A percentile compares a stretch with the other conserved stretches of the same genome.
Evolutionary conservation across 35 echinoderm and acorn worm genomes (phyloP).

Genomic region (Hemicentrotus pulcherrimus): DNA sequence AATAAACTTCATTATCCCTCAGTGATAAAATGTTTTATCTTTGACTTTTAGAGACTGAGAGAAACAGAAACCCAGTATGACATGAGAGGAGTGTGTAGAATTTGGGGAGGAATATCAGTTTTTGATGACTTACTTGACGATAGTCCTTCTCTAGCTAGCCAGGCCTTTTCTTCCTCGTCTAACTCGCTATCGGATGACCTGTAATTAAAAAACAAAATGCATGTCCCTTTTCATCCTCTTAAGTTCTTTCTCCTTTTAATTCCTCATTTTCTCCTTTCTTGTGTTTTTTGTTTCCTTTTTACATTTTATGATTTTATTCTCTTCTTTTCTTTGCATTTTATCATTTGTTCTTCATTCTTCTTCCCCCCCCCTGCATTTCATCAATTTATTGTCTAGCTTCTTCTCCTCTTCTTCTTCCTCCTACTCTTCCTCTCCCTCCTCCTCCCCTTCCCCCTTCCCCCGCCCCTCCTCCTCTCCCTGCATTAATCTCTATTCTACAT

Average conservation of each 20-base stretch:
- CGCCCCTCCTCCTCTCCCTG: background rate
- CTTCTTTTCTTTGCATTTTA: background rate
- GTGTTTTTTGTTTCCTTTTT: no score
- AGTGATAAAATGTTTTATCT: background rate
- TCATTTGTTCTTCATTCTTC: background rate
- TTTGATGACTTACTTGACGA: constrained; percentile 30
- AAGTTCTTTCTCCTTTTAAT: background rate
- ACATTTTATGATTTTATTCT: background rate
- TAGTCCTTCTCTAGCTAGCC: background rate
- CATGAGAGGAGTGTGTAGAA: background rate
- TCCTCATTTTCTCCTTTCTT: no score
- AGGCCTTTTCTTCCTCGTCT: constrained; percentile 25
- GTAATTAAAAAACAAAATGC: background rate
- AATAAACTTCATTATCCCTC: background rate
- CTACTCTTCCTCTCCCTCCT: background rate
- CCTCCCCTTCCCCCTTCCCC: background rate
- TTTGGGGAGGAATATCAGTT: background rate
- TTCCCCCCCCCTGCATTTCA: background rate
- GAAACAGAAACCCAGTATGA: background rate
- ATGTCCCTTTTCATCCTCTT: background rate
- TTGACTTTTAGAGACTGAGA: background rate
- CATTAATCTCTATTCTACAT: background rate
- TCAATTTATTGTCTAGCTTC: background rate
- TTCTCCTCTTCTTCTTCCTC: background rate
- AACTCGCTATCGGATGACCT: constrained; percentile 77